phyloP scores from a whole-genome alignment of 2,797 vertebrate species.

The Falco naumanni region DNA sequence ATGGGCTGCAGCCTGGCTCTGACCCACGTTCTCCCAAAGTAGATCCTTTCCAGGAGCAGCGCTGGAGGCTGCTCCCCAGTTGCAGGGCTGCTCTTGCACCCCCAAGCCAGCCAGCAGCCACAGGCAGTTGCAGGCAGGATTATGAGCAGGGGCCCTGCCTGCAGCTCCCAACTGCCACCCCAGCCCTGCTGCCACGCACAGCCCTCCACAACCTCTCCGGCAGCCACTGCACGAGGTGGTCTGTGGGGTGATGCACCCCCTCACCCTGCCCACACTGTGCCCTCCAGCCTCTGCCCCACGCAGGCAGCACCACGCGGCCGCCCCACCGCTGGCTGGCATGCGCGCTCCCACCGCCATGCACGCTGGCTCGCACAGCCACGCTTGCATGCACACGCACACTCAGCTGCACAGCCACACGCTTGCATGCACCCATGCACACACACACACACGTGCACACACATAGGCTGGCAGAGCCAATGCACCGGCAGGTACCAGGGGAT shows the following conservation, averaged over 20 bases:
- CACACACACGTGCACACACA: rapidly evolving
- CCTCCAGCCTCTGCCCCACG: neutral
- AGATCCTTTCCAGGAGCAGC: neutral
- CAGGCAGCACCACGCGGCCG: rapidly evolving
- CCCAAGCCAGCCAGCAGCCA: rapidly evolving
- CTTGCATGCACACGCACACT: neutral
- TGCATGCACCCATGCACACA: neutral
- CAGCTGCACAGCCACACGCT: neutral
- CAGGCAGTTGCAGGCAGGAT: neutral
- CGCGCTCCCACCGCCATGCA: rapidly evolving
- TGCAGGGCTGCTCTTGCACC: neutral
- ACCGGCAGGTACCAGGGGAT: neutral
- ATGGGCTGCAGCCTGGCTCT: neutral
- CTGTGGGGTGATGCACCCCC: neutral
- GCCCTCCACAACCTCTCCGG: neutral
- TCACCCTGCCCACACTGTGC: rapidly evolving
- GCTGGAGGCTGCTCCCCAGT: neutral
- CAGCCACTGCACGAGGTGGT: rapidly evolving
- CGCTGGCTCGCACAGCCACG: rapidly evolving
- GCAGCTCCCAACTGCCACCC: neutral
- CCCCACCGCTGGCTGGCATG: rapidly evolving
- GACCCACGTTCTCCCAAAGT: rapidly evolving
- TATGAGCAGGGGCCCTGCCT: neutral
- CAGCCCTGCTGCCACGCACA: rapidly evolving
- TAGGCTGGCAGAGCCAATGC: rapidly evolving